Percentiles rank a stretch among this genome's conserved stretches.
Evolutionary conservation across 2,113 vertebrate species (phyloP).

Genomic region (Beaufortia kweichowensis): DNA sequence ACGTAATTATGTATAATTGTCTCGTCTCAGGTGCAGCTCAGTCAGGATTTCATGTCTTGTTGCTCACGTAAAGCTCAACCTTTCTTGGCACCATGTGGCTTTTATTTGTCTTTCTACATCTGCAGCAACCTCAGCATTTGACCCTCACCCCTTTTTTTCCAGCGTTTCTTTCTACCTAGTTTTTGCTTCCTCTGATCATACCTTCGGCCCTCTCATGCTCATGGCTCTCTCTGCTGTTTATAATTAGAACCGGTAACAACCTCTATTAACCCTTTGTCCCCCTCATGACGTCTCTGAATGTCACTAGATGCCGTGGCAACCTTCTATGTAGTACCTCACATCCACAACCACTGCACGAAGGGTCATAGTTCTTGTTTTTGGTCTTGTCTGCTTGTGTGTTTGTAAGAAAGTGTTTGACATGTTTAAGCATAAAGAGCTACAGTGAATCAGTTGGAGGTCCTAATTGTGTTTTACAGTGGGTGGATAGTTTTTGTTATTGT

Average conservation of each 20-base stretch:
- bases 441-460: neutral
- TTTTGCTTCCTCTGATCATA: neutral
- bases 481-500: no score
- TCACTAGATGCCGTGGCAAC: constrained; percentile 63
- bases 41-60: neutral
- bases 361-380: constrained; percentile 10
- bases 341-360: constrained; percentile 44
- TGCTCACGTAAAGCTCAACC: neutral
- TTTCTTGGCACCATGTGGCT: neutral
- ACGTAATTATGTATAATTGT: constrained; percentile 7
- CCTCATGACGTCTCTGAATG: constrained; percentile 62
- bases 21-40: neutral
- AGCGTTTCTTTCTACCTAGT: neutral
- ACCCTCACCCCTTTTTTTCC: constrained; percentile 1
- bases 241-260: constrained; percentile 62
- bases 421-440: neutral
- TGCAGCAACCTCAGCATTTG: neutral
- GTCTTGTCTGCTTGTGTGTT: neutral
- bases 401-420: neutral
- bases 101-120: neutral
- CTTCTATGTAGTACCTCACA: constrained; percentile 27
- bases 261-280: constrained; percentile 57
- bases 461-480: no score
- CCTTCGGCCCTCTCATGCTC: constrained; percentile 8
- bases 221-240: constrained; percentile 51